Conservation (phyloP, 2,888 invertebrate genomes). For the Cryptocheilus praepositus region DNA sequence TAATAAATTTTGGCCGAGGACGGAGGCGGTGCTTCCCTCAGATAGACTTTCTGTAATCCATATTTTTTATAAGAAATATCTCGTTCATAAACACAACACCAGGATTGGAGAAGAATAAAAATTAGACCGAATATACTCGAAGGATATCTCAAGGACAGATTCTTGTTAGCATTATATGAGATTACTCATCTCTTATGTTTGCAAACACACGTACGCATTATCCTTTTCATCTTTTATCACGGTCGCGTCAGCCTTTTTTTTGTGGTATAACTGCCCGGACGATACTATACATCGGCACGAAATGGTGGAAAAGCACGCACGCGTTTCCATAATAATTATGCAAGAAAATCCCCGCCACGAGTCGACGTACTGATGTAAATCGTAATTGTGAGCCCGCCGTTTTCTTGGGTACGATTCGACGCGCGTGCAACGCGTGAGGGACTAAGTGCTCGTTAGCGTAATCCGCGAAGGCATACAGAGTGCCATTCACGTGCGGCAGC, state of each 20-base stretch:
- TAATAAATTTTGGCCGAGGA: conserved; percentile 79
- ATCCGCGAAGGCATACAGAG: conserved; percentile 13
- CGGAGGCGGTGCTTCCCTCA: conserved; percentile 81
- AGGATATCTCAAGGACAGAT: no score
- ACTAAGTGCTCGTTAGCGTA: conserved; percentile 23
- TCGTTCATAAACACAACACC: no score
- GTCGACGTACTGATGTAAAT: neutral
- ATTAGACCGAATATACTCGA: no score
- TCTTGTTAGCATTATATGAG: no score
- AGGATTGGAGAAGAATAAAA: no score
- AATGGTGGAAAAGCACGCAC: neutral
- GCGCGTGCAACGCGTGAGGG: conserved; percentile 5
- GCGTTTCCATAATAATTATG: conserved; percentile 7
- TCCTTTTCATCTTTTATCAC: no score
- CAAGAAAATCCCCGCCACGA: conserved; percentile 5
- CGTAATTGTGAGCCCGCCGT: conserved; percentile 23
- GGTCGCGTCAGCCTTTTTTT: neutral
- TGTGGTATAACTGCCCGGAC: neutral
- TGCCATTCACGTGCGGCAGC: no score
- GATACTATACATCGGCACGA: neutral
- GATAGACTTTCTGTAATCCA: conserved; percentile 79
- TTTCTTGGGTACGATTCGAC: conserved; percentile 18
- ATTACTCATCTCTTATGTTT: no score
- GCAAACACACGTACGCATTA: no score
- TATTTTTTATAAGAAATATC: no score